phyloP scores from a whole-genome alignment of 37 sponge, comb jelly and placozoan species.

The Mnemiopsis leidyi region DNA sequence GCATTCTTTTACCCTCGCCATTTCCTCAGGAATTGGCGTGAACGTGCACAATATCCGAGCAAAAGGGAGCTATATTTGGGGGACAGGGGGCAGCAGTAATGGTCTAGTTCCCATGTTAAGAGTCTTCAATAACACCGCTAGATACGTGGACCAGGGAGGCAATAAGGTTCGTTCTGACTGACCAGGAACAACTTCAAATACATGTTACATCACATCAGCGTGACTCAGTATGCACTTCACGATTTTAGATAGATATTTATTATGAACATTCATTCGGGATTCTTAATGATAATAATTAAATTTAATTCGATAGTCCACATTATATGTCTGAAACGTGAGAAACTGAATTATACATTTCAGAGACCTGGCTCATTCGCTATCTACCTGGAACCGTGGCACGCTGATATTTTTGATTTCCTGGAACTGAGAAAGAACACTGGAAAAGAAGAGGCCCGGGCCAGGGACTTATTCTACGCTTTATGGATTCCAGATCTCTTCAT shows the following conservation, averaged over 20 bases:
- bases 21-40: slow-evolving; percentile 78
- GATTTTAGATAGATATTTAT: no score
- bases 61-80: slow-evolving; percentile 96
- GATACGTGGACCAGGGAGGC: slow-evolving; percentile 98
- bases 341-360: no score
- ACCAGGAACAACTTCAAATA: neutral
- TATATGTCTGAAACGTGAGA: no score
- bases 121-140: slow-evolving; percentile 96
- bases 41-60: slow-evolving; percentile 88
- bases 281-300: no score
- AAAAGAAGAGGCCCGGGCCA: slow-evolving; percentile 92
- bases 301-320: no score
- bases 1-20: neutral
- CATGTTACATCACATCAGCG: neutral
- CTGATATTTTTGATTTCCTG: slow-evolving; percentile 92
- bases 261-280: no score
- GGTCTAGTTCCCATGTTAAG: slow-evolving; percentile 97
- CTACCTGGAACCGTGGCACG: slow-evolving; percentile 98
- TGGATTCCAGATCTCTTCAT: slow-evolving; percentile 99
- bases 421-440: slow-evolving; percentile 98
- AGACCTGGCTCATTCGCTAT: slow-evolving; percentile 99
- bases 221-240: slow-evolving; percentile 34
- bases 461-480: slow-evolving; percentile 94
- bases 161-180: slow-evolving; percentile 79
- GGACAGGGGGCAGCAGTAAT: slow-evolving; percentile 95